These are phyloP conservation scores for Nasonia oneida DNA, from an alignment of 2,888 invertebrate species.

Conservation along the genomic window DNA sequence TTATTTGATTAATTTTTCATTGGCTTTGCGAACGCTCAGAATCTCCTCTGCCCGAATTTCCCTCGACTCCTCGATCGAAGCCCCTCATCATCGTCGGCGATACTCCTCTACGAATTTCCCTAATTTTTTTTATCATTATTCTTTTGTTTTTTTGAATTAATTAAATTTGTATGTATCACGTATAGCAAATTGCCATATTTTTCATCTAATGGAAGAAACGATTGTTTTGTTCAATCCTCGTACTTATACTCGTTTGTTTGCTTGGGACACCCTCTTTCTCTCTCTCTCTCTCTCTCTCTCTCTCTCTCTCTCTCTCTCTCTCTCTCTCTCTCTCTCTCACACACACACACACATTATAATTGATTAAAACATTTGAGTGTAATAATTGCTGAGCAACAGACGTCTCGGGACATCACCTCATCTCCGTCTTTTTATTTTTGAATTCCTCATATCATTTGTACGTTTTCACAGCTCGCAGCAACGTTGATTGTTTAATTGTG, in stretches of 20 bases:
- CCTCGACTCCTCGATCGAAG: slow-evolving; percentile 41
- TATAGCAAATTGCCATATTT: slow-evolving; percentile 52
- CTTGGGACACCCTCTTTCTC: slow-evolving; percentile 22
- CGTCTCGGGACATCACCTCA: neutral
- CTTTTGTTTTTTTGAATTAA: slow-evolving; percentile 55
- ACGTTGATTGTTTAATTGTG: slow-evolving; percentile 60
- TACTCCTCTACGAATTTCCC: slow-evolving; percentile 25
- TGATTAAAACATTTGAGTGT: slow-evolving; percentile 29
- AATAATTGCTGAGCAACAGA: slow-evolving; percentile 45
- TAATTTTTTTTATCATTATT: slow-evolving; percentile 54
- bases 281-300: neutral
- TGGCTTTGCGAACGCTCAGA: slow-evolving; percentile 25
- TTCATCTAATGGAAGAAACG: slow-evolving; percentile 65
- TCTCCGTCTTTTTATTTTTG: slow-evolving; percentile 35
- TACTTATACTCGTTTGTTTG: slow-evolving; percentile 28
- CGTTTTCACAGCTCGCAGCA: slow-evolving; percentile 61
- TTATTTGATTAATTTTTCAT: slow-evolving; percentile 38
- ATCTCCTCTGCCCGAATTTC: slow-evolving; percentile 21
- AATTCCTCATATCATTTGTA: slow-evolving; percentile 57
- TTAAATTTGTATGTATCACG: slow-evolving; percentile 54
- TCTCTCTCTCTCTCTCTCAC: no score
- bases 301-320: no score
- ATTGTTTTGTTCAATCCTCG: slow-evolving; percentile 58
- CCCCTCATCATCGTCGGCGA: slow-evolving; percentile 21
- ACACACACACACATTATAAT: neutral